Percentiles rank a stretch among this genome's conserved stretches.
phyloP scores from a whole-genome alignment of 2,797 vertebrate genomes.

The Coregonus suidteri region DNA sequence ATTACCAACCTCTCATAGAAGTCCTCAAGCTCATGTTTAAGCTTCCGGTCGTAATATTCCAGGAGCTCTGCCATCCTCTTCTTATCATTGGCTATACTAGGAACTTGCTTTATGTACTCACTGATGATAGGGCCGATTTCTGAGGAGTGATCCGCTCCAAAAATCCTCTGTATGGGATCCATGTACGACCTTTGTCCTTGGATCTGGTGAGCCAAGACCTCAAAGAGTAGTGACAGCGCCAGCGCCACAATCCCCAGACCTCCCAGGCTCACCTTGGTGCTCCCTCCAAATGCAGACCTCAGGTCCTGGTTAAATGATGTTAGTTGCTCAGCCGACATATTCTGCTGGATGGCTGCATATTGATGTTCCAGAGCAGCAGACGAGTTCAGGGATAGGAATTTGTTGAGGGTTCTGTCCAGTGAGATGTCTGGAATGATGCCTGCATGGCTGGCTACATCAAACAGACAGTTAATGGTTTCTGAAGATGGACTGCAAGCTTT shows the following conservation, averaged over 20 bases:
- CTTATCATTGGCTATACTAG: conserved; percentile 23
- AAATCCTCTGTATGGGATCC: conserved; percentile 41
- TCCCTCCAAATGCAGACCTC: conserved; percentile 41
- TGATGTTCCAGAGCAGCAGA: conserved; percentile 40
- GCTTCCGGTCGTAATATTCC: conserved; percentile 48
- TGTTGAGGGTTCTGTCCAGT: conserved; percentile 39
- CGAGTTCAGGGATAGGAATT: conserved; percentile 55
- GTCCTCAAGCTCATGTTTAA: conserved; percentile 48
- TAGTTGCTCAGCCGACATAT: conserved; percentile 38
- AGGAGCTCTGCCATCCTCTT: conserved; percentile 49
- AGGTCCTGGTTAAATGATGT: conserved; percentile 38
- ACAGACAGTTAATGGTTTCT: conserved; percentile 43
- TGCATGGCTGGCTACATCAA: conserved; percentile 29
- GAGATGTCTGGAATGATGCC: conserved; percentile 55
- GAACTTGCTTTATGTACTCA: conserved; percentile 47
- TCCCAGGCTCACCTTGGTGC: conserved; percentile 36
- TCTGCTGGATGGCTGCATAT: conserved; percentile 34
- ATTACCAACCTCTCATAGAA: conserved; percentile 46
- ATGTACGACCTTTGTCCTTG: background rate
- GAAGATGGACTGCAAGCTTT: conserved; percentile 47
- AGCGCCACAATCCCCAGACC: conserved; percentile 52
- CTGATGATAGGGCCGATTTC: conserved; percentile 22
- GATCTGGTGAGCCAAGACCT: conserved; percentile 32
- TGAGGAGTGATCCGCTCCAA: conserved; percentile 45
- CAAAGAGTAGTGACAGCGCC: conserved; percentile 46